Percentiles rank a stretch among this genome's conserved stretches.
These are phyloP conservation scores for Zoanthus sociatus DNA, from an alignment of 92 coral and sea anemone species.

Conservation along the genomic window DNA sequence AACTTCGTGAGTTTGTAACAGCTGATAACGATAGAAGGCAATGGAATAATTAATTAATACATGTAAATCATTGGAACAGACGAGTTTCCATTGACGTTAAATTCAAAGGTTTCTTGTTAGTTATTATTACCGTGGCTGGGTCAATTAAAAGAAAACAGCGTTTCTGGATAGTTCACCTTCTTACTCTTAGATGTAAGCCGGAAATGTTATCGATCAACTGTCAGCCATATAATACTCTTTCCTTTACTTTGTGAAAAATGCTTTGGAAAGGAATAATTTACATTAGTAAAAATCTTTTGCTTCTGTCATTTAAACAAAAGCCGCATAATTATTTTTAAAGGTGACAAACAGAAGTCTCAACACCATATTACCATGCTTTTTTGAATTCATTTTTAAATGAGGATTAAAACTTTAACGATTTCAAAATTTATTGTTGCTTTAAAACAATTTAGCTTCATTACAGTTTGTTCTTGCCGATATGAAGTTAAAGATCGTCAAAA, in stretches of 20 bases:
- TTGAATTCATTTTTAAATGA: background rate
- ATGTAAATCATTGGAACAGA: background rate
- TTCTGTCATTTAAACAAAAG: background rate
- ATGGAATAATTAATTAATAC: background rate
- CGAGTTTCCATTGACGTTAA: background rate
- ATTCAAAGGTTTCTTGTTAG: background rate
- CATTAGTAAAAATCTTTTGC: constrained; percentile 1
- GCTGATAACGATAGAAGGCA: background rate
- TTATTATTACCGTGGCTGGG: background rate
- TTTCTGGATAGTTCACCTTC: background rate
- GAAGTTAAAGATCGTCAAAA: background rate
- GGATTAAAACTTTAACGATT: background rate
- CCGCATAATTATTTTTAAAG: background rate
- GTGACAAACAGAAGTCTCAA: background rate
- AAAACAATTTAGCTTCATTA: background rate
- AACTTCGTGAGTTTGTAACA: background rate
- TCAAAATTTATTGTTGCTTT: background rate
- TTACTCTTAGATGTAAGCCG: background rate
- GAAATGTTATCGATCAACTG: background rate
- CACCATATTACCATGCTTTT: background rate
- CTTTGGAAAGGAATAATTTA: constrained; percentile 2
- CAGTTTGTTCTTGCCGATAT: background rate
- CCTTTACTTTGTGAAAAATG: background rate
- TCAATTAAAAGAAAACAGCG: background rate
- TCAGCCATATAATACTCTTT: background rate